These are phyloP conservation scores for Discoglossus pictus DNA, from an alignment of 2,797 vertebrate genomes.

Conservation along the genomic window DNA sequence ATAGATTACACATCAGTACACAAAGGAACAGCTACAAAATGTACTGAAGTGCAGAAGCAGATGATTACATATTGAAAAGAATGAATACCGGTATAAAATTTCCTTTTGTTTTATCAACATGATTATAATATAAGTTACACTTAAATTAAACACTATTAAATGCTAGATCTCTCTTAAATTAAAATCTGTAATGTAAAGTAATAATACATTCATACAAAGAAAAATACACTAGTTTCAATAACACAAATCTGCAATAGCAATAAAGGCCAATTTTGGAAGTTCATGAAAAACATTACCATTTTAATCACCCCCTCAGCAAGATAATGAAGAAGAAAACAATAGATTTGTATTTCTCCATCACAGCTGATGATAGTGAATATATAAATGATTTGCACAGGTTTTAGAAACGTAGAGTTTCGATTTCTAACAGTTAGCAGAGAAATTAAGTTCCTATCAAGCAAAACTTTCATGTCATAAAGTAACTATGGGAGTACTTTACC, in stretches of 20 bases:
- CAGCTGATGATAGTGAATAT: too few relatives aligned
- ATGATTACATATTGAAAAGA: slow-evolving; percentile 21
- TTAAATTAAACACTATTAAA: slow-evolving; percentile 30
- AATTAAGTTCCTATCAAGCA: slow-evolving; percentile 7
- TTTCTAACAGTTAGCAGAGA: too few relatives aligned
- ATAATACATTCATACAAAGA: slow-evolving; percentile 12
- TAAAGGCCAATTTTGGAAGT: slow-evolving; percentile 8
- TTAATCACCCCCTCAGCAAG: too few relatives aligned
- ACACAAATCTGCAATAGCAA: slow-evolving; percentile 2
- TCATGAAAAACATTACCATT: too few relatives aligned
- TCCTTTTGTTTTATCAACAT: slow-evolving; percentile 29
- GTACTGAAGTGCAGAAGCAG: neutral
- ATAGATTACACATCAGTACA: slow-evolving; percentile 21
- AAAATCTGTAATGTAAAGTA: neutral
- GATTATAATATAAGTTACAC: slow-evolving; percentile 16
- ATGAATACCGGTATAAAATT: slow-evolving; percentile 15
- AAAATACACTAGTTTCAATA: neutral
- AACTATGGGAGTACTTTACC: slow-evolving; percentile 27
- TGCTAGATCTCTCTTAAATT: slow-evolving; percentile 10
- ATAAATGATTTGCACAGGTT: too few relatives aligned
- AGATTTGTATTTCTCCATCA: too few relatives aligned
- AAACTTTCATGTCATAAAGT: slow-evolving; percentile 5
- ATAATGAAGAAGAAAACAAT: too few relatives aligned
- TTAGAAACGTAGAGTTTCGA: too few relatives aligned
- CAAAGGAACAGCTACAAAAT: slow-evolving; percentile 24